Evolutionary conservation across 2,888 invertebrate genomes (phyloP), one percentile per base, ranked within the genome.

Genomic region (Cremastinae sp.): DNA sequence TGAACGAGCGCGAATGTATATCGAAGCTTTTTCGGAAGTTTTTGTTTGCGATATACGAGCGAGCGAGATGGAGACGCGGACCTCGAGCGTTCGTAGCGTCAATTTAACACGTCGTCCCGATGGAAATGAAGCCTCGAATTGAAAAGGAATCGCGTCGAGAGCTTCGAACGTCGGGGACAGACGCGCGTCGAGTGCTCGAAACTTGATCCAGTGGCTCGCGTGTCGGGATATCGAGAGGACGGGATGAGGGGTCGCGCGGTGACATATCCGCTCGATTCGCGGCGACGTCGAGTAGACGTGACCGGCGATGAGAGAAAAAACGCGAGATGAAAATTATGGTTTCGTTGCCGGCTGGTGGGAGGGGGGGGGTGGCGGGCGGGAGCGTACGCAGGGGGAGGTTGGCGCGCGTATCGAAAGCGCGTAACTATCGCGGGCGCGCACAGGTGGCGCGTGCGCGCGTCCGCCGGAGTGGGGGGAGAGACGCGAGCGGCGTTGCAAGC

Each of bases 201-300:
- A 72, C 61, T 72, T 75, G 75, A 75, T 75, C 72, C 49, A 75
- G 75, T 68, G 71, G 75, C 36, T 51, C 43, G 41, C 36, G 22
- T 59, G 22, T 20, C 20, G 38, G 49, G 51, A 18, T 51, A 38
- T 66, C 54, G 28, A 28, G 28, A 3, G 28, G 28, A 28, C 28
- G 28, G 28, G 28, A n/a, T n/a, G n/a, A n/a, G 28, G 5, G 2
- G 28, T 28, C 5, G n/a, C 28, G 2, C 28, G 2, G 28, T 28
- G 28, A 28, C 28, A n/a, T n/a, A 28, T 28, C 28, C 28, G 28
- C 28, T 5, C 5, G 28, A 38, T 66, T 51, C 59, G 43, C 28
- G 14, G 43, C 71, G 61, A 75, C 75, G 66, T 68, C 72, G 56
- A 72, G 75, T 51, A 54, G 61, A 47, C 71, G 71, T 72, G 72